Percentiles rank a stretch among this genome's conserved stretches.
Evolutionary conservation across 2,797 vertebrate genomes (phyloP).

Genomic region (Anomalospiza imberbis): DNA sequence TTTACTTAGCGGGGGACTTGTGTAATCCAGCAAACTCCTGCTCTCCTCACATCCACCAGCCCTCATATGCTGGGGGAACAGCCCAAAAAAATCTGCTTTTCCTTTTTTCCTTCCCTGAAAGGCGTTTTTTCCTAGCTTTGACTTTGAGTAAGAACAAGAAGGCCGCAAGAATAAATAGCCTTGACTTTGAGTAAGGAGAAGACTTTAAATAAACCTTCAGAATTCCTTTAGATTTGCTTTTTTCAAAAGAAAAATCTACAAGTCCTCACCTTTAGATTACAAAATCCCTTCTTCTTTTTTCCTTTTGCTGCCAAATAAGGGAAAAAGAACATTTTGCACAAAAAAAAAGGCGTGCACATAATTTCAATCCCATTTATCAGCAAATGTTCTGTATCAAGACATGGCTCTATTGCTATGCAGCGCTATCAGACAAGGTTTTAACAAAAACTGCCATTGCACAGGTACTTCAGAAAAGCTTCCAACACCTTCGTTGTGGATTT

Average conservation of each 20-base stretch:
- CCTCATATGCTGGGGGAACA: not conserved
- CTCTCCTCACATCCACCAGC: not conserved
- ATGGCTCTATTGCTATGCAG: not conserved
- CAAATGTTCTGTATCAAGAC: not conserved
- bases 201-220: not conserved
- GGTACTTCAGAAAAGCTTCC: not conserved
- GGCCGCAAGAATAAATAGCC: not conserved
- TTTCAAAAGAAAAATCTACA: not conserved
- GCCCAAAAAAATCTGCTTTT: not conserved
- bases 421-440: not conserved
- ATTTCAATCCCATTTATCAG: not conserved
- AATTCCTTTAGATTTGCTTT: not conserved
- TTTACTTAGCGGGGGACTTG: not conserved
- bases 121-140: not conserved
- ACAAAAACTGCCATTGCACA: not conserved
- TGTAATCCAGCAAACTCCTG: not conserved
- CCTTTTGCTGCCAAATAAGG: not conserved
- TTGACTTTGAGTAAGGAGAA: not conserved
- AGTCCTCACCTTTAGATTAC: not conserved
- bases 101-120: not conserved
- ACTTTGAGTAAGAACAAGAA: not conserved
- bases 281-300: not conserved
- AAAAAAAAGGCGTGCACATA: not conserved
- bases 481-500: not conserved
- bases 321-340: not conserved